Conservation (phyloP, 2,888 invertebrate genomes). For the Cephus rjabovi region DNA sequence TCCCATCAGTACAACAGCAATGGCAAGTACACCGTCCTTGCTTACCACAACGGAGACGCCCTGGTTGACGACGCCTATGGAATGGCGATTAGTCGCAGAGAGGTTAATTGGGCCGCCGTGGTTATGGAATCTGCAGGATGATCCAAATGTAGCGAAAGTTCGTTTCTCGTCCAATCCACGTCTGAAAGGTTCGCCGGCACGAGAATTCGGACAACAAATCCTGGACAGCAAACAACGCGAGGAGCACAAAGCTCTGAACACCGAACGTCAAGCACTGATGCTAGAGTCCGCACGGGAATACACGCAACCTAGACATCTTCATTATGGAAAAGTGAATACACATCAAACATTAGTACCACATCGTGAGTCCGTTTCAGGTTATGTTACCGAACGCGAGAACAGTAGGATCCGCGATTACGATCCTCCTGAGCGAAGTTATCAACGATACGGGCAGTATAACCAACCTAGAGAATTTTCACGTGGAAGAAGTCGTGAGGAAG, state of each 20-base stretch:
- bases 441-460: conserved; percentile 29
- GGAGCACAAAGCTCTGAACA: conserved; percentile 34
- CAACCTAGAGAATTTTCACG: conserved; percentile 8
- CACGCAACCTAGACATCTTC: conserved; percentile 40
- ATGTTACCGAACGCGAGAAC: conserved; percentile 24
- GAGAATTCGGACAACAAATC: conserved; percentile 24
- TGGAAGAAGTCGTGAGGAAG: conserved; percentile 2
- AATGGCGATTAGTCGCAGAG: conserved; percentile 52
- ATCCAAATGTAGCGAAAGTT: conserved; percentile 28
- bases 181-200: conserved; percentile 15
- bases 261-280: conserved; percentile 40
- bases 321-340: conserved; percentile 49
- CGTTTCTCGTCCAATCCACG: conserved; percentile 36
- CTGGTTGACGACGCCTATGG: conserved; percentile 38
- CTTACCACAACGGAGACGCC: conserved; percentile 37
- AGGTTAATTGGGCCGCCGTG: conserved; percentile 42
- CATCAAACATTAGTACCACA: conserved; percentile 23
- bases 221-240: conserved; percentile 40
- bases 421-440: conserved; percentile 29
- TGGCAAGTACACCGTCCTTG: conserved; percentile 19
- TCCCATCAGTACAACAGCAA: conserved; percentile 18
- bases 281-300: conserved; percentile 38
- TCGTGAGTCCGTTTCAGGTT: conserved; percentile 25
- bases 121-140: conserved; percentile 28
- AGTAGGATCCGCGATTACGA: conserved; percentile 39